phyloP scores from a whole-genome alignment of 64 coral and sea anemone genomes.

The Actinia tenebrosa region DNA sequence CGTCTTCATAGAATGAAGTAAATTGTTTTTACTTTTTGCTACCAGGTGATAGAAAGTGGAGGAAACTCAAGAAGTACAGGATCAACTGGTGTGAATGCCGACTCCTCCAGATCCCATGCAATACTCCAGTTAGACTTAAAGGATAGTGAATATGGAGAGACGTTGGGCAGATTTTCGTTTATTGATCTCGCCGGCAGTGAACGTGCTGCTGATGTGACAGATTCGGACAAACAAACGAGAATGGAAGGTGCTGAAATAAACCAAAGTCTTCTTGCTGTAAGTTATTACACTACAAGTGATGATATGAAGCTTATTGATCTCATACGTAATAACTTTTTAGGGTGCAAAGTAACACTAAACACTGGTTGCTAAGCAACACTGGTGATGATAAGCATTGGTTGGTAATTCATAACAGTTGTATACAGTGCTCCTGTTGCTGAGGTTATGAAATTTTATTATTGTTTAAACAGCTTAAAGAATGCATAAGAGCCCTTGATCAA shows the following conservation, averaged over 20 bases:
- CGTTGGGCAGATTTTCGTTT: conserved; percentile 77
- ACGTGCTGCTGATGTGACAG: conserved; percentile 83
- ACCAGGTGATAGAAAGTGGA: conserved; percentile 78
- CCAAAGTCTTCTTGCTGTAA: conserved; percentile 85
- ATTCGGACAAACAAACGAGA: conserved; percentile 80
- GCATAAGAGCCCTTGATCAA: conserved; percentile 75
- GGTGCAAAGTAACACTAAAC: too few species aligned
- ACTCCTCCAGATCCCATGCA: conserved; percentile 85
- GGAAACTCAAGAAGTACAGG: conserved; percentile 68
- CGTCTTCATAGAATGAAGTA: neutral
- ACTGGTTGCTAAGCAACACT: too few species aligned
- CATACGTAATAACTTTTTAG: neutral
- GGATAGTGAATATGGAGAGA: conserved; percentile 20
- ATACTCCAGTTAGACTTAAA: conserved; percentile 77
- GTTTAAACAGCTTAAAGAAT: conserved; percentile 72
- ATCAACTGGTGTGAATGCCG: conserved; percentile 78
- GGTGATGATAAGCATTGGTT: neutral
- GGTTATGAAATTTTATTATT: neutral
- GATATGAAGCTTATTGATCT: neutral
- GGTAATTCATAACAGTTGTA: neutral
- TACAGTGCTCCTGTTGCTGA: too few species aligned
- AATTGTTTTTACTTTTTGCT: neutral
- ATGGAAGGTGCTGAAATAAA: conserved; percentile 93
- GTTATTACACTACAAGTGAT: neutral
- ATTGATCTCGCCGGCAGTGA: conserved; percentile 90